Conservation (phyloP, 2,888 invertebrate genomes). For the Yponomeuta cagnagella region DNA sequence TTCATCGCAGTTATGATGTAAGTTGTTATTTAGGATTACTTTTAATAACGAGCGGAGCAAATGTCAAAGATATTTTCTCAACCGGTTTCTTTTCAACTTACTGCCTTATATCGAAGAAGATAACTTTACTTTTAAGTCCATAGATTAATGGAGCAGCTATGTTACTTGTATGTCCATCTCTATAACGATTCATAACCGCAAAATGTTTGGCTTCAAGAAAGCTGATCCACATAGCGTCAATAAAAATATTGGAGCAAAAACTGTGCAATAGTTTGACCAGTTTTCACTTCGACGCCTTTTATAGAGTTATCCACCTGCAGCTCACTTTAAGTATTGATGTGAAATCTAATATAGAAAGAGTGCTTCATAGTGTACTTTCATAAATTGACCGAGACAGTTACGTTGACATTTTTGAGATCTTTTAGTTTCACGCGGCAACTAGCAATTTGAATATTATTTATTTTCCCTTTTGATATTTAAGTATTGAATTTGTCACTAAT, state of each 20-base stretch:
- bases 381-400: slow-evolving; percentile 9
- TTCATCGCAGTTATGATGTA: not conserved
- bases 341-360: not conserved
- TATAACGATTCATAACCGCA: not conserved
- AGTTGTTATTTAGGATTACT: not conserved
- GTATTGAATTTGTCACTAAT: too few relatives aligned
- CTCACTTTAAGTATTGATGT: not conserved
- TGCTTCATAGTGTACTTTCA: slow-evolving; percentile 1
- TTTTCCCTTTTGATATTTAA: too few relatives aligned
- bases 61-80: not conserved
- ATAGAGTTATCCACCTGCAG: slow-evolving; percentile 2
- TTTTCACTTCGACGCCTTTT: slow-evolving; percentile 10
- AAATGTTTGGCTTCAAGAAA: slow-evolving; percentile 9
- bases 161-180: not conserved
- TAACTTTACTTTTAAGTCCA: not conserved
- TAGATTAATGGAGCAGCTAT: not conserved
- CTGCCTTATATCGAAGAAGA: not conserved
- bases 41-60: not conserved
- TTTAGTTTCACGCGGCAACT: too few relatives aligned
- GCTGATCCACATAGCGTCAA: slow-evolving; percentile 8
- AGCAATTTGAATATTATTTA: too few relatives aligned
- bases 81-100: not conserved
- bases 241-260: slow-evolving; percentile 12
- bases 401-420: not conserved
- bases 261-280: not conserved